Percentiles rank a stretch among this genome's conserved stretches.
Evolutionary conservation across 2,888 invertebrate genomes (phyloP).

Genomic region (Acheta domesticus): DNA sequence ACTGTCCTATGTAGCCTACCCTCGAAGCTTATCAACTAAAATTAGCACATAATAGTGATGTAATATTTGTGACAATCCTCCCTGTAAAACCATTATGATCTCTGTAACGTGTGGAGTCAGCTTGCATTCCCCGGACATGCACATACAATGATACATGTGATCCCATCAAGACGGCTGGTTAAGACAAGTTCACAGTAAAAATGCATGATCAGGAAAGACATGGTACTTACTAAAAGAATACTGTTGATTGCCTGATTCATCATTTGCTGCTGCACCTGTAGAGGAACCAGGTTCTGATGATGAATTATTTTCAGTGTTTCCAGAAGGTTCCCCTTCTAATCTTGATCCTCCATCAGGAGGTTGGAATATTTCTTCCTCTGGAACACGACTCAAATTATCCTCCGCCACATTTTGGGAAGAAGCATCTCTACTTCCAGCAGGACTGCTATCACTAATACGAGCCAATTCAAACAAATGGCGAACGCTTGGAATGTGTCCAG

Average conservation of each 20-base stretch:
- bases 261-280: background rate
- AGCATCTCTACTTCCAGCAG: slow-evolving; percentile 37
- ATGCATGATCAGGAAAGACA: too few relatives aligned
- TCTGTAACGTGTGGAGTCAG: too few relatives aligned
- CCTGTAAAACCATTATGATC: too few relatives aligned
- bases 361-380: background rate
- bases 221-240: background rate
- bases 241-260: background rate
- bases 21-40: too few relatives aligned
- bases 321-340: background rate
- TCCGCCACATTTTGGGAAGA: slow-evolving; percentile 19
- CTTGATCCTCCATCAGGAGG: background rate
- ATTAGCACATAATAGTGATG: too few relatives aligned
- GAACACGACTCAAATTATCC: background rate
- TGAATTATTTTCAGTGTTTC: background rate
- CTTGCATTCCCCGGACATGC: too few relatives aligned
- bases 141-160: too few relatives aligned
- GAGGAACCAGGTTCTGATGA: background rate
- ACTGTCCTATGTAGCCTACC: too few relatives aligned
- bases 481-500: slow-evolving; percentile 30
- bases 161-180: too few relatives aligned
- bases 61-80: too few relatives aligned
- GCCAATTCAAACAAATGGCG: slow-evolving; percentile 34
- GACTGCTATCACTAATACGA: slow-evolving; percentile 33
- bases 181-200: too few relatives aligned